phyloP scores from a whole-genome alignment of 2,113 vertebrate genomes.

The Cnemophilus loriae region DNA sequence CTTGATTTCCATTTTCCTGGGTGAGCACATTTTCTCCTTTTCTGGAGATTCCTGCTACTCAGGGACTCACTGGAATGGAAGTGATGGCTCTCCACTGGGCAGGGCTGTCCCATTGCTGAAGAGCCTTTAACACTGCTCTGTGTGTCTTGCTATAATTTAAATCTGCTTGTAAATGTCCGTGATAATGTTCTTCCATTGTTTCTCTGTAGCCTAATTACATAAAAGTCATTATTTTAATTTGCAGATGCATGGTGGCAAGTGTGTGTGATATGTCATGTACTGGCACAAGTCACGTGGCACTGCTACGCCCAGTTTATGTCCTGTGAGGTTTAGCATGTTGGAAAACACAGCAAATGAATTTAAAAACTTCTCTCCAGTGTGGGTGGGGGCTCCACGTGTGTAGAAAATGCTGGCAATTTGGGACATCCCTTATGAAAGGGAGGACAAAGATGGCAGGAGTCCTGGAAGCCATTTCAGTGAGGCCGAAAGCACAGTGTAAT shows the following conservation, averaged over 20 bases:
- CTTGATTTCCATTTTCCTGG: not conserved
- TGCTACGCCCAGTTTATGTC: too few relatives aligned
- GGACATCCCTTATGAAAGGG: too few relatives aligned
- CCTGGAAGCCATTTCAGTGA: not conserved
- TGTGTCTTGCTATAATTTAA: not conserved
- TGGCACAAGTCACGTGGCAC: not conserved
- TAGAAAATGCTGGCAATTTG: not conserved
- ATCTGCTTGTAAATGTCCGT: not conserved
- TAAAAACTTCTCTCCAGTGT: not conserved
- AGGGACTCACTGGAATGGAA: not conserved
- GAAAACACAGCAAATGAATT: not conserved
- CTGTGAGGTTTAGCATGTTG: not conserved
- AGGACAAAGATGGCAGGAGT: not conserved
- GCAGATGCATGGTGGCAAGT: too few relatives aligned
- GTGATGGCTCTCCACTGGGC: not conserved
- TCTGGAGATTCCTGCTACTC: not conserved
- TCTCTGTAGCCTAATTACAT: not conserved
- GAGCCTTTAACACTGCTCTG: not conserved
- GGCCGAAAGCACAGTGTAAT: not conserved
- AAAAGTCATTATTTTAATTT: not conserved
- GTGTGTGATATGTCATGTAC: not conserved
- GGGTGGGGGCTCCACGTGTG: not conserved
- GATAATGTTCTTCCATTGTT: not conserved
- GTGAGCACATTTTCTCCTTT: not conserved
- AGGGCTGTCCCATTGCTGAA: not conserved